Percentiles rank a stretch among this genome's conserved stretches.
These are phyloP conservation scores for Pseudorectes ferrugineus DNA, from an alignment of 2,113 vertebrate species.

Conservation along the genomic window DNA sequence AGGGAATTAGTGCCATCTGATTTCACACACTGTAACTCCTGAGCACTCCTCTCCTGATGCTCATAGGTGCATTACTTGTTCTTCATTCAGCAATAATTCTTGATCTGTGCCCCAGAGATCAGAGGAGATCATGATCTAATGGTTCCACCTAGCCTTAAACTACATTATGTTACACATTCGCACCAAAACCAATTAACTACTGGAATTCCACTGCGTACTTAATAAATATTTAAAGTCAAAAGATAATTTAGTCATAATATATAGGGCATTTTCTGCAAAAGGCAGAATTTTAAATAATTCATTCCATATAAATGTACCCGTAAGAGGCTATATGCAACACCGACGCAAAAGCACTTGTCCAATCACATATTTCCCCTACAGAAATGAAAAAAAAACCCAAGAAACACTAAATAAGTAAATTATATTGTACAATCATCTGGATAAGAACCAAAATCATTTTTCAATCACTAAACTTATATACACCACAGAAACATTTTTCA, in stretches of 20 bases:
- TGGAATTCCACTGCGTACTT: background rate
- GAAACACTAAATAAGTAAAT: background rate
- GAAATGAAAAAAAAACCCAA: background rate
- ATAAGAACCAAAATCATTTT: background rate
- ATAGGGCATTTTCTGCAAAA: background rate
- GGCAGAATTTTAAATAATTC: slow-evolving; percentile 1
- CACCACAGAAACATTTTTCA: background rate
- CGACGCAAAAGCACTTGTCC: background rate
- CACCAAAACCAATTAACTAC: background rate
- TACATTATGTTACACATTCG: background rate
- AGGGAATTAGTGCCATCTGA: background rate
- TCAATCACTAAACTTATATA: background rate
- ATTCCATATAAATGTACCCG: background rate
- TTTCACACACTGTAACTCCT: background rate
- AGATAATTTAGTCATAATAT: background rate
- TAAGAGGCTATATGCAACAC: background rate
- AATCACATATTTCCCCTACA: background rate
- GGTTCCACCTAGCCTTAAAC: background rate
- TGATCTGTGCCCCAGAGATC: background rate
- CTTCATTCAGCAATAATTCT: background rate
- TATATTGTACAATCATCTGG: background rate
- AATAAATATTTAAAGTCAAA: background rate
- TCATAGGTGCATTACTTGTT: rapidly evolving
- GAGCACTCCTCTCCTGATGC: background rate
- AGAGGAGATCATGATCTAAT: background rate